Percentiles rank a stretch among this genome's conserved stretches.
phyloP scores from a whole-genome alignment of 2,797 vertebrate species.

The Columba guinea region DNA sequence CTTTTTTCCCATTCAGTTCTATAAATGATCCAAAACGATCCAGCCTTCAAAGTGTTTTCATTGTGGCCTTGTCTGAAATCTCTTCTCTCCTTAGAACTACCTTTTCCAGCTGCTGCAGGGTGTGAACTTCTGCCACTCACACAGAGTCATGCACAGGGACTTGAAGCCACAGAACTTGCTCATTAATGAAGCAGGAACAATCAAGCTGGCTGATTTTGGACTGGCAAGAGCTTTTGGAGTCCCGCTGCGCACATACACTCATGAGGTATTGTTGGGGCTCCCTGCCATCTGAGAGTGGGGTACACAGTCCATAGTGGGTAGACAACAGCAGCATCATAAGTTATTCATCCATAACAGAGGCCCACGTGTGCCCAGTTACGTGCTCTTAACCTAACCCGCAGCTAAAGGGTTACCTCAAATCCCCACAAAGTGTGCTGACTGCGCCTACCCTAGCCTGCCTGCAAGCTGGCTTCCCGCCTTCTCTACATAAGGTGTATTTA shows the following conservation, averaged over 20 bases:
- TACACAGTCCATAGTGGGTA: background rate
- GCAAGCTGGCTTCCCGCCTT: background rate
- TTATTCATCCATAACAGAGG: background rate
- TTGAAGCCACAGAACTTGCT: slow-evolving; percentile 82
- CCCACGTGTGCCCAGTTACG: background rate
- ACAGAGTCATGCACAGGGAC: slow-evolving; percentile 81
- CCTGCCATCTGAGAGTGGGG: background rate
- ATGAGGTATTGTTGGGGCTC: slow-evolving; percentile 66
- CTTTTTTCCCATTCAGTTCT: background rate
- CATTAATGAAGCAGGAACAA: slow-evolving; percentile 72
- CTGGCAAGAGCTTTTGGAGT: slow-evolving; percentile 79
- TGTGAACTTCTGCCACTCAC: slow-evolving; percentile 78
- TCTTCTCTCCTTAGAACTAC: slow-evolving; percentile 72
- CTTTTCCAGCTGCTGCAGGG: slow-evolving; percentile 80
- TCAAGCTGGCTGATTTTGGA: slow-evolving; percentile 82
- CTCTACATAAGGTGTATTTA: background rate
- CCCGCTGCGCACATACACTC: slow-evolving; percentile 78
- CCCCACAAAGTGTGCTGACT: background rate
- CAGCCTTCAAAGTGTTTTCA: background rate
- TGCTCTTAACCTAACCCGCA: background rate
- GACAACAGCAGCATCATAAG: background rate
- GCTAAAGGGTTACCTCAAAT: background rate
- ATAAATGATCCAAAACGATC: background rate
- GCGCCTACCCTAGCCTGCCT: background rate
- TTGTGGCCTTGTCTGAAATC: background rate